Evolutionary conservation across 1,140 invertebrate species (phyloP).

Genomic region (Drosophila albomicans): DNA sequence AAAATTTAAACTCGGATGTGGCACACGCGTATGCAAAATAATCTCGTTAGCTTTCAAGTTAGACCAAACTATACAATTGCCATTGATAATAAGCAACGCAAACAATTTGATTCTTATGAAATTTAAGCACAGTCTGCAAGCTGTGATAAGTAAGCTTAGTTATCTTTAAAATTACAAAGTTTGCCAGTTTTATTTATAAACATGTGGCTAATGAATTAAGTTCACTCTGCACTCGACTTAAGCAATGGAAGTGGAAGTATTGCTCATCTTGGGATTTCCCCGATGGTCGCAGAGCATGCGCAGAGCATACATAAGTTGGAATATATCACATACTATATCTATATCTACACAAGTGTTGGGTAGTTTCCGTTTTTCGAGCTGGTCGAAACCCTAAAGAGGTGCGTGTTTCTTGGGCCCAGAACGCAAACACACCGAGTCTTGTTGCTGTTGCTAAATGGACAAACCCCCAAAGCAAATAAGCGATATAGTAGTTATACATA

Average conservation of each 20-base stretch:
- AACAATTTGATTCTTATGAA: no score
- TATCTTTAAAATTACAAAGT: no score
- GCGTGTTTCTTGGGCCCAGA: constrained; percentile 12
- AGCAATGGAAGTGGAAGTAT: constrained; percentile 15
- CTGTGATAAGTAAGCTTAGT: no score
- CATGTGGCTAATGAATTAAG: no score
- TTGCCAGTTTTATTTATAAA: no score
- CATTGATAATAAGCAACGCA: no score
- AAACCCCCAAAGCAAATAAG: constrained; percentile 65
- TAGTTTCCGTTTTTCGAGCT: constrained; percentile 40
- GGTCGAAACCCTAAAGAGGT: constrained; percentile 8
- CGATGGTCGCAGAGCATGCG: constrained; percentile 14
- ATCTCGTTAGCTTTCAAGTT: no score
- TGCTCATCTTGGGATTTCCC: constrained; percentile 47
- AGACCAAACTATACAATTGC: no score
- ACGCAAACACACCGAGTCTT: constrained; percentile 22
- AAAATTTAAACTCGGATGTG: no score
- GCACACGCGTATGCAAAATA: no score
- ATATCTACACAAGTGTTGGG: neutral
- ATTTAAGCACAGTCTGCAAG: no score
- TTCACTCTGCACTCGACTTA: no score
- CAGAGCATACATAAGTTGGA: constrained; percentile 37
- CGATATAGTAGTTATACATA: constrained; percentile 10
- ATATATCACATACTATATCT: neutral
- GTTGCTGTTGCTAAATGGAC: constrained; percentile 61